Conservation (phyloP, 2,888 invertebrate species). For the Panzeria rudis region DNA sequence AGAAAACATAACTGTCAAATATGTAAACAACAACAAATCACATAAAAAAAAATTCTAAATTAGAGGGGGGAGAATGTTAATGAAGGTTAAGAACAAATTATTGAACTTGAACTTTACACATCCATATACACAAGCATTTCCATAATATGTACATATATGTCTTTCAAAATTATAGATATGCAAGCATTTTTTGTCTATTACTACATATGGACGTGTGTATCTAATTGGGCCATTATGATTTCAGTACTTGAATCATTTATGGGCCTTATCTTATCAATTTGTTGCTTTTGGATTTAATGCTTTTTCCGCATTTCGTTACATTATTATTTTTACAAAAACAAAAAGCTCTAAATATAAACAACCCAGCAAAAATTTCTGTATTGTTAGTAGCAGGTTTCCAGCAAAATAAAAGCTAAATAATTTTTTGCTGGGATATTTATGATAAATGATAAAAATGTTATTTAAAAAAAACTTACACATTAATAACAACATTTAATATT, state of each 20-base stretch:
- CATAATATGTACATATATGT: neutral
- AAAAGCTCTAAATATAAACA: too few species aligned
- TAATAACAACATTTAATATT: neutral
- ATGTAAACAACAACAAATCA: neutral
- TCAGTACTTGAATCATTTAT: neutral
- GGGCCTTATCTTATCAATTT: slow-evolving; percentile 49
- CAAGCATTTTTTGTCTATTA: neutral
- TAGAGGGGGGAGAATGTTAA: neutral
- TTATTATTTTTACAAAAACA: too few species aligned
- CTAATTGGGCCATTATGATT: neutral
- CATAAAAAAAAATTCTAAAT: neutral
- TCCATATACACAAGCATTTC: neutral
- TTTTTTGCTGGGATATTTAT: too few species aligned
- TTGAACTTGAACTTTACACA: slow-evolving; percentile 7
- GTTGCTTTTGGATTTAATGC: slow-evolving; percentile 21
- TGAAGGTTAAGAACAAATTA: neutral
- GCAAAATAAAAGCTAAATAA: too few species aligned
- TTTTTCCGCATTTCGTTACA: slow-evolving; percentile 5
- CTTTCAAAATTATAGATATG: neutral
- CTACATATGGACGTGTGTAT: too few species aligned
- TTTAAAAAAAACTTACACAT: neutral
- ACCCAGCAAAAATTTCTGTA: too few species aligned
- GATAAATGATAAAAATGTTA: neutral
- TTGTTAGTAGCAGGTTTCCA: too few species aligned
- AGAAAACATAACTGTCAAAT: neutral